These are phyloP conservation scores for Dryobotodes eremita DNA, from an alignment of 2,888 invertebrate species.

Conservation along the genomic window DNA sequence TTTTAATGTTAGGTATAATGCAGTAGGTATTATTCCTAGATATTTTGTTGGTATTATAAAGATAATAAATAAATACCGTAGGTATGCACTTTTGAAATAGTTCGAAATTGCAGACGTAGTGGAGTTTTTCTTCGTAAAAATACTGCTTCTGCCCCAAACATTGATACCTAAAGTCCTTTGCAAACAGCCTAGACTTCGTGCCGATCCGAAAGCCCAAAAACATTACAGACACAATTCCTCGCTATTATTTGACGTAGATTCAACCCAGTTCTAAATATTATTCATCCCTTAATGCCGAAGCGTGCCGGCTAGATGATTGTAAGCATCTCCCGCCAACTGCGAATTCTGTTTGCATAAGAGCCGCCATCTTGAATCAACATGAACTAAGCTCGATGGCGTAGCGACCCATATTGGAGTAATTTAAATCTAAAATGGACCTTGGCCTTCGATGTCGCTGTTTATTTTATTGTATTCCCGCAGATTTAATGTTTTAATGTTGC, in stretches of 20 bases:
- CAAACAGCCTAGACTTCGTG: slow-evolving; percentile 44
- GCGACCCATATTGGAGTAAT: slow-evolving; percentile 40
- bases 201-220: slow-evolving; percentile 5
- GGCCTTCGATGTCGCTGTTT: slow-evolving; percentile 37
- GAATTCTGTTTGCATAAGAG: slow-evolving; percentile 20
- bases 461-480: background rate
- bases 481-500: background rate
- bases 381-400: slow-evolving; percentile 26
- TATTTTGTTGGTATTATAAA: background rate
- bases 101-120: background rate
- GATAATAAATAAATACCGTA: background rate
- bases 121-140: background rate
- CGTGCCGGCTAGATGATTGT: slow-evolving; percentile 48
- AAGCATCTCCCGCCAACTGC: slow-evolving; percentile 19
- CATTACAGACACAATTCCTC: slow-evolving; percentile 17
- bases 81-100: background rate
- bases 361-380: slow-evolving; percentile 48
- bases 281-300: slow-evolving; percentile 56
- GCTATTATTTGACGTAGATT: slow-evolving; percentile 32
- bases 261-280: slow-evolving; percentile 39
- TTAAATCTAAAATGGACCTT: slow-evolving; percentile 34
- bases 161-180: background rate
- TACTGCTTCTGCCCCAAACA: too few relatives aligned
- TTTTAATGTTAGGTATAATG: too few relatives aligned
- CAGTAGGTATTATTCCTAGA: too few relatives aligned